phyloP scores from a whole-genome alignment of 2,113 vertebrate genomes.

The Uria lomvia region DNA sequence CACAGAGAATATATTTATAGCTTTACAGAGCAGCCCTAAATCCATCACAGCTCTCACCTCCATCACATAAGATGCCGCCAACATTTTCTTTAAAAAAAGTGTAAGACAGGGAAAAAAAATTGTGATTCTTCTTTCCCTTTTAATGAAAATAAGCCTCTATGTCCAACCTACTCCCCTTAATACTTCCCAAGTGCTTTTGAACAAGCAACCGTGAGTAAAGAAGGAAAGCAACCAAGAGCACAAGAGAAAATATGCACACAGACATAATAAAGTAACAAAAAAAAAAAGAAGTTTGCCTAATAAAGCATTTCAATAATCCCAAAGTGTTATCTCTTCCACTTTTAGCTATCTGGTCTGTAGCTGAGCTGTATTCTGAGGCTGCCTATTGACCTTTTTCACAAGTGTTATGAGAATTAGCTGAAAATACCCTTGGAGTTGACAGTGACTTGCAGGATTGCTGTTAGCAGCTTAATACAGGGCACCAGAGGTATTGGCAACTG shows the following conservation, averaged over 20 bases:
- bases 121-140: not conserved
- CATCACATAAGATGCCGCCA: not conserved
- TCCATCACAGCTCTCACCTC: not conserved
- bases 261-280: not conserved
- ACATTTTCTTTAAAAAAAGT: not conserved
- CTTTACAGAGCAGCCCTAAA: not conserved
- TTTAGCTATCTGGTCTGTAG: not conserved
- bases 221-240: not conserved
- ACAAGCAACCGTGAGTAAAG: not conserved
- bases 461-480: not conserved
- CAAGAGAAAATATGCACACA: not conserved
- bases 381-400: not conserved
- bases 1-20: not conserved
- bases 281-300: not conserved
- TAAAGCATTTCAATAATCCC: not conserved
- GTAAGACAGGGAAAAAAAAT: not conserved
- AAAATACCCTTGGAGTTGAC: not conserved
- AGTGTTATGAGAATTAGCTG: not conserved
- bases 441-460: not conserved
- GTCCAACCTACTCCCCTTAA: not conserved
- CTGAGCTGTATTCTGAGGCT: not conserved
- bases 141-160: not conserved
- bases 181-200: not conserved
- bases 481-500: not conserved
- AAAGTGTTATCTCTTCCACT: not conserved